Conservation (phyloP, 2,113 vertebrate genomes). For the Polyodon spathula region DNA sequence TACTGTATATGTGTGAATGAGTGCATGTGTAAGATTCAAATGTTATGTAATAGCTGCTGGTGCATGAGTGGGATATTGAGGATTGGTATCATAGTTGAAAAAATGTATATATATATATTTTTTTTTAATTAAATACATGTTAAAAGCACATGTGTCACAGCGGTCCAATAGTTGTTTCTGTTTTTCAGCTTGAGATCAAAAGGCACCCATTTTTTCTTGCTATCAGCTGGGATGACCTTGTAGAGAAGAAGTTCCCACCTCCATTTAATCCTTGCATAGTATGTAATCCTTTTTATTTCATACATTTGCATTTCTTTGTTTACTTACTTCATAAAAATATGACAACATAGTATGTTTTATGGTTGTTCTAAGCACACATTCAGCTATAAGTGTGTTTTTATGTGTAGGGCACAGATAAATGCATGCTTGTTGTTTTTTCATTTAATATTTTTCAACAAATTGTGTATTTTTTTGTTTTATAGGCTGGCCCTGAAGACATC, state of each 20-base stretch:
- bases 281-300: constrained; percentile 28
- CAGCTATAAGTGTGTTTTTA: too few species aligned
- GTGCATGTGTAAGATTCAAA: too few species aligned
- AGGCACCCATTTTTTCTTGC: constrained; percentile 79
- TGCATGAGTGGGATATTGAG: too few species aligned
- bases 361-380: too few species aligned
- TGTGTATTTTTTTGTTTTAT: constrained; percentile 28
- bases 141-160: too few species aligned
- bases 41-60: too few species aligned
- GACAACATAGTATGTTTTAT: too few species aligned
- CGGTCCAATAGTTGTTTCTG: constrained; percentile 3
- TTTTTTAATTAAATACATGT: neutral
- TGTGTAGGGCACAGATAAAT: too few species aligned
- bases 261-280: constrained; percentile 91
- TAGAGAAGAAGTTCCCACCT: constrained; percentile 80
- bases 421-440: neutral
- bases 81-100: too few species aligned
- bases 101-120: neutral
- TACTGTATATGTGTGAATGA: too few species aligned
- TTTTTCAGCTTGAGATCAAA: constrained; percentile 84
- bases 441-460: neutral
- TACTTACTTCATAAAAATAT: too few species aligned
- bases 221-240: constrained; percentile 88
- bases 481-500: constrained; percentile 84
- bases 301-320: too few species aligned